Conservation (phyloP, 2,888 invertebrate species). For the Hoplodrina blanda region DNA sequence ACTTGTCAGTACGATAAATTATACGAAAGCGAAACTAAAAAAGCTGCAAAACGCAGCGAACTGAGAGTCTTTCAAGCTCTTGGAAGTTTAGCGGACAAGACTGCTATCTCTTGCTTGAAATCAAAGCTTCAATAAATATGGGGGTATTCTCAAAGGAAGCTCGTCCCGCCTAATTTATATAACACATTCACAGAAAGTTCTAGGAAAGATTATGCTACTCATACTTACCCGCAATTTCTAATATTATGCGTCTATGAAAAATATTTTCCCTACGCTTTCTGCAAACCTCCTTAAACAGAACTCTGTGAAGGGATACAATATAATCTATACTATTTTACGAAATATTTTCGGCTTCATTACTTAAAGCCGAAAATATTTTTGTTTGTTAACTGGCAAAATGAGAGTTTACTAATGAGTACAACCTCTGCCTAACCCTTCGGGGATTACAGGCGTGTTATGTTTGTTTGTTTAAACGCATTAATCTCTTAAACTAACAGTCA, state of each 20-base stretch:
- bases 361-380: no score
- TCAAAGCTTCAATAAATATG: slow-evolving; percentile 31
- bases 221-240: background rate
- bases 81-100: slow-evolving; percentile 19
- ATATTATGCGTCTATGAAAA: background rate
- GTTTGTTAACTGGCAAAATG: no score
- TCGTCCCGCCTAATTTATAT: background rate
- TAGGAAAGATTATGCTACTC: background rate
- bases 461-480: no score
- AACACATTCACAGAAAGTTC: background rate
- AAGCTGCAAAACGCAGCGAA: slow-evolving; percentile 18
- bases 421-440: no score
- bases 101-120: slow-evolving; percentile 30
- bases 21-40: slow-evolving; percentile 34
- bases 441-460: no score
- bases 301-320: background rate
- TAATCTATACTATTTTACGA: no score
- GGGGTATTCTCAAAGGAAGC: slow-evolving; percentile 10
- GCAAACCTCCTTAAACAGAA: background rate
- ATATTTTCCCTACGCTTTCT: background rate
- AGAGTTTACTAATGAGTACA: no score
- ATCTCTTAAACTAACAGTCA: no score
- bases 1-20: background rate
- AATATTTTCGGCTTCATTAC: no score
- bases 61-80: slow-evolving; percentile 15